Percentiles rank a stretch among this genome's conserved stretches.
Evolutionary conservation across 2,888 invertebrate species (phyloP).

Genomic region (Argyresthia goedartella): DNA sequence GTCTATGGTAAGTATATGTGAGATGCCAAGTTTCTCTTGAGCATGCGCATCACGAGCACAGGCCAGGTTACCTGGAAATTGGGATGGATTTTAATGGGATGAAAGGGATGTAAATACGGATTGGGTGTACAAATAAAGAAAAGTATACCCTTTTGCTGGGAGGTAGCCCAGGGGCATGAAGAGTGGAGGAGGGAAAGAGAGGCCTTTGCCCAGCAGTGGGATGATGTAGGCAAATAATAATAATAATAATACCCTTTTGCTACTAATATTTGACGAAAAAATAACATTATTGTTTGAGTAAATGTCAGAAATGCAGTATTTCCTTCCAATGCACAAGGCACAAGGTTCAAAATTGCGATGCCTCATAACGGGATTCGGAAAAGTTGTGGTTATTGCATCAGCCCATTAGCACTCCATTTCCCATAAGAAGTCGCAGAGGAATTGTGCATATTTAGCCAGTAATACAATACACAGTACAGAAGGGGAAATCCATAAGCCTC

Average conservation of each 20-base stretch:
- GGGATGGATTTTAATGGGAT: too few relatives aligned
- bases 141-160: neutral
- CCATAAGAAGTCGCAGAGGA: too few relatives aligned
- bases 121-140: neutral
- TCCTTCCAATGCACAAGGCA: neutral
- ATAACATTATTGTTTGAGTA: neutral
- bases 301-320: neutral
- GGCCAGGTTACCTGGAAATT: constrained; percentile 82
- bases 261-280: neutral
- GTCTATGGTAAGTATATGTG: constrained; percentile 86
- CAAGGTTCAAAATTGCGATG: too few relatives aligned
- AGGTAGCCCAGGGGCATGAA: too few relatives aligned
- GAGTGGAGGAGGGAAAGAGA: too few relatives aligned
- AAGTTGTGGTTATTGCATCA: neutral
- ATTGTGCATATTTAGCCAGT: too few relatives aligned
- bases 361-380: neutral
- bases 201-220: too few relatives aligned
- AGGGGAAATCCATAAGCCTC: neutral
- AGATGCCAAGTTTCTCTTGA: constrained; percentile 75
- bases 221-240: neutral
- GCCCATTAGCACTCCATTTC: too few relatives aligned
- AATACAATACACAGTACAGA: too few relatives aligned
- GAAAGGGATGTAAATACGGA: neutral
- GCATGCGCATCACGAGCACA: constrained; percentile 82
- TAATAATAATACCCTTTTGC: neutral